Conservation (phyloP, 2,797 vertebrate genomes). For the Acanthopagrus latus region DNA sequence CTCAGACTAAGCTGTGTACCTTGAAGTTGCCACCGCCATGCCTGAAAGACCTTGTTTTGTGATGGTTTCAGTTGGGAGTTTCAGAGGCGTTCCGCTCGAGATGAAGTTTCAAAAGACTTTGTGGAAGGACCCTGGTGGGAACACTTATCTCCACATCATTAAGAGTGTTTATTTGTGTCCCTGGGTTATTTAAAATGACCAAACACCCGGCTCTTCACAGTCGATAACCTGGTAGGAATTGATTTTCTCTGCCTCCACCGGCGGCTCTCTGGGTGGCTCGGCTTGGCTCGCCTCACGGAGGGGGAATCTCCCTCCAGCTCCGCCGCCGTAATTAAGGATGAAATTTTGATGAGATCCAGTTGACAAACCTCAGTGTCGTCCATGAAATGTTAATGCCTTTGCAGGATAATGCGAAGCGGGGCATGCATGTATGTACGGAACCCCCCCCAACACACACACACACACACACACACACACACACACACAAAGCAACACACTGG, state of each 20-base stretch:
- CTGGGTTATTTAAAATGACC: constrained; percentile 51
- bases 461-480: constrained; percentile 7
- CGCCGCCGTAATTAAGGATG: constrained; percentile 63
- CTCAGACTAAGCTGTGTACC: neutral
- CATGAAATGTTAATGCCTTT: constrained; percentile 75
- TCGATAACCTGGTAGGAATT: constrained; percentile 40
- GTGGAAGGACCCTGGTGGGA: constrained; percentile 31
- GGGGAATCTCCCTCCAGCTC: constrained; percentile 43
- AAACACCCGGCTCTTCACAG: constrained; percentile 12
- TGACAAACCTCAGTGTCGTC: constrained; percentile 58
- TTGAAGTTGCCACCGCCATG: neutral
- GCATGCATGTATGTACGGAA: neutral
- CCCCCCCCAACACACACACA: neutral
- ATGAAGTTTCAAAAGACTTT: constrained; percentile 19
- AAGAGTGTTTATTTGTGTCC: constrained; percentile 47
- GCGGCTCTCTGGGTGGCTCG: neutral
- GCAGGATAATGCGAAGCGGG: constrained; percentile 48
- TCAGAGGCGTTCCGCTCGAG: constrained; percentile 6
- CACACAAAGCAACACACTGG: constrained; percentile 18
- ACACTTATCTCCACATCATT: constrained; percentile 51
- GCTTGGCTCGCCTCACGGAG: constrained; percentile 6
- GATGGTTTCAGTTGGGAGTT: constrained; percentile 6
- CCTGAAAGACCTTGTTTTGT: constrained; percentile 8
- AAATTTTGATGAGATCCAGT: constrained; percentile 73
- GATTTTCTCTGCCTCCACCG: constrained; percentile 1